Evolutionary conservation across 1,140 invertebrate genomes (phyloP), one percentile per base, ranked within the genome.

Genomic region (Drosophila mojavensis): DNA sequence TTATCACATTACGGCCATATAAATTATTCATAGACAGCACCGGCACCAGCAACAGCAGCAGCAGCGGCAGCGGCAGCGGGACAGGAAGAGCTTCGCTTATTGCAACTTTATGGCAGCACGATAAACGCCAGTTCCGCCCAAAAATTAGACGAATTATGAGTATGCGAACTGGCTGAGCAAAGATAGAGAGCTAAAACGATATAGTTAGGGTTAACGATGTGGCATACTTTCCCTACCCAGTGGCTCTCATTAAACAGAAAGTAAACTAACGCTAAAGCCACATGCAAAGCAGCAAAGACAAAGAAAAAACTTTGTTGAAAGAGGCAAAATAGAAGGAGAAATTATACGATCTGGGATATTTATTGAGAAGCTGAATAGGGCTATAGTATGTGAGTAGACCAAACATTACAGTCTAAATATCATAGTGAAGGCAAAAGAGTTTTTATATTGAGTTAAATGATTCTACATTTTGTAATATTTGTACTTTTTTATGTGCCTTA

Each of bases 1-100:
- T 88, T 88, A 88, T 88, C 84, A 88, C 84, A 88, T 88, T 88
- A 88, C 76, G 77, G 68, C 53, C 77, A 80, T 75, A 88, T 88
- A 88, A 88, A 88, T 67, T 88, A 88, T 88, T 79, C 84, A 74
- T 88, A 79, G 82, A 67, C 63, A 61, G 66, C 4, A 5, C 5
- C 54, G 5, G 28, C 28, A 30, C 0, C 28, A 5, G 33, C 33
- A 33, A 9, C 33, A 9, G 33, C 33, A 33, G n/a, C 39, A 60
- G 51, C 17, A 24, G 66, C 4, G n/a, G 15, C 54, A 7, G 30
- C 30, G 6, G 13, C 39, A 59, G 51, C 17, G 53, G 47, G 13
- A 26, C 24, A 47, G 28, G 41, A 63, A 47, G n/a, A 70, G 3
- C 54, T 43, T 61, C 30, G 67, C 45, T 78, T 86, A 81, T 81